phyloP scores from a whole-genome alignment of 1,140 invertebrate genomes.

The Drosophila bocki region DNA sequence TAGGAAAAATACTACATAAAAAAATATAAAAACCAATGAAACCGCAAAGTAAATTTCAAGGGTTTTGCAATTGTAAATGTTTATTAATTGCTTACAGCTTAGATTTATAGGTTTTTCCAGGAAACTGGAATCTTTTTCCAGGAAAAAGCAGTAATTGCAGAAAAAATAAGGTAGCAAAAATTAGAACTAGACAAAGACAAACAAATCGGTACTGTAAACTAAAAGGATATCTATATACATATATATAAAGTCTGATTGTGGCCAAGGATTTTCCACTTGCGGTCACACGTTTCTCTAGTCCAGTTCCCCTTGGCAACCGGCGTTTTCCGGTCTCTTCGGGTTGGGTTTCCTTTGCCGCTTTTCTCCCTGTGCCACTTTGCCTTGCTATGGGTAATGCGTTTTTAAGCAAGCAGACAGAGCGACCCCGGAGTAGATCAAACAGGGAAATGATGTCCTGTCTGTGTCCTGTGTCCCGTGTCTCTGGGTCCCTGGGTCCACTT shows the following conservation, averaged over 20 bases:
- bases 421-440: slow-evolving; percentile 58
- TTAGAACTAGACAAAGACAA: slow-evolving; percentile 4
- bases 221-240: not conserved
- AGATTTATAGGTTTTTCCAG: slow-evolving; percentile 14
- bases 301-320: not conserved
- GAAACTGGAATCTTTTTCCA: not conserved
- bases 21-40: slow-evolving; percentile 11
- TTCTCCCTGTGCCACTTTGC: slow-evolving; percentile 8
- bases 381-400: slow-evolving; percentile 56
- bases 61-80: slow-evolving; percentile 62
- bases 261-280: slow-evolving; percentile 66
- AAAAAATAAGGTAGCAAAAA: slow-evolving; percentile 11
- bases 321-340: slow-evolving; percentile 17
- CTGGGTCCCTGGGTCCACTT: slow-evolving; percentile 5
- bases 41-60: slow-evolving; percentile 63
- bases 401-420: slow-evolving; percentile 59
- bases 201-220: not conserved
- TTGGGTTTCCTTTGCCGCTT: slow-evolving; percentile 29
- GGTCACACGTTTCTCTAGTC: slow-evolving; percentile 48
- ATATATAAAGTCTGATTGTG: slow-evolving; percentile 51
- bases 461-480: slow-evolving; percentile 23
- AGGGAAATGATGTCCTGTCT: slow-evolving; percentile 51
- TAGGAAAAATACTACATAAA: slow-evolving; percentile 43
- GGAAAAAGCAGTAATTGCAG: slow-evolving; percentile 25
- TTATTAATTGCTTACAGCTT: slow-evolving; percentile 57